Conservation (phyloP, 2,888 invertebrate species). For the Pollenia angustigena region DNA sequence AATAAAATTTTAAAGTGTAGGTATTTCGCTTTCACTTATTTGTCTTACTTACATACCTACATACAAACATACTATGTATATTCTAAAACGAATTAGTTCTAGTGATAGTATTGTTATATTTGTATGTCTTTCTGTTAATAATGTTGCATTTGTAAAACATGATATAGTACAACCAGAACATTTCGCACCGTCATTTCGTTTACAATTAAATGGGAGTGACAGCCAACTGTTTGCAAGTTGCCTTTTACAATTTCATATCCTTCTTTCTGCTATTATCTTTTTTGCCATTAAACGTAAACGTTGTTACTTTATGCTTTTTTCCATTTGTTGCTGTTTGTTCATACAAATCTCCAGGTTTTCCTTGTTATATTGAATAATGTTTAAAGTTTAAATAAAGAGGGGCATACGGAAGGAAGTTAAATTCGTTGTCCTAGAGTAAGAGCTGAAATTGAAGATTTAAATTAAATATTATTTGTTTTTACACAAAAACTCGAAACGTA, state of each 20-base stretch:
- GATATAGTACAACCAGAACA: slow-evolving; percentile 75
- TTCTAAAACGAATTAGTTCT: slow-evolving; percentile 24
- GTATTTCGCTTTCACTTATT: slow-evolving; percentile 12
- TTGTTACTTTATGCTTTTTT: slow-evolving; percentile 11
- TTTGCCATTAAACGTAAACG: slow-evolving; percentile 26
- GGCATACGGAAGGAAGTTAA: background rate
- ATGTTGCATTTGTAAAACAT: slow-evolving; percentile 65
- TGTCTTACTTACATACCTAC: background rate
- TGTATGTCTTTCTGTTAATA: slow-evolving; percentile 35
- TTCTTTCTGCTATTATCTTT: slow-evolving; percentile 36
- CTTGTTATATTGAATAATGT: slow-evolving; percentile 32
- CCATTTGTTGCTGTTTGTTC: background rate
- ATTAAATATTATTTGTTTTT: slow-evolving; percentile 66
- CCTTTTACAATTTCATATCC: slow-evolving; percentile 49
- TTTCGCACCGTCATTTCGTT: slow-evolving; percentile 80
- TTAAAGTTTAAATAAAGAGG: background rate
- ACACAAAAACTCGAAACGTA: slow-evolving; percentile 32
- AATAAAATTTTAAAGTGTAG: slow-evolving; percentile 27
- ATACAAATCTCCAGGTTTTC: slow-evolving; percentile 13
- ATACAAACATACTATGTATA: background rate
- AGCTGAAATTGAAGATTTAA: slow-evolving; percentile 58
- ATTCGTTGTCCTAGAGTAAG: background rate
- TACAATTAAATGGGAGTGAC: slow-evolving; percentile 79
- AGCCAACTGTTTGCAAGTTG: slow-evolving; percentile 70
- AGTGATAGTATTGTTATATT: slow-evolving; percentile 1